A percentile compares a stretch with the other conserved stretches of the same genome.
These are phyloP conservation scores for Montipora foliosa DNA, from an alignment of 64 coral and sea anemone genomes.

Conservation along the genomic window DNA sequence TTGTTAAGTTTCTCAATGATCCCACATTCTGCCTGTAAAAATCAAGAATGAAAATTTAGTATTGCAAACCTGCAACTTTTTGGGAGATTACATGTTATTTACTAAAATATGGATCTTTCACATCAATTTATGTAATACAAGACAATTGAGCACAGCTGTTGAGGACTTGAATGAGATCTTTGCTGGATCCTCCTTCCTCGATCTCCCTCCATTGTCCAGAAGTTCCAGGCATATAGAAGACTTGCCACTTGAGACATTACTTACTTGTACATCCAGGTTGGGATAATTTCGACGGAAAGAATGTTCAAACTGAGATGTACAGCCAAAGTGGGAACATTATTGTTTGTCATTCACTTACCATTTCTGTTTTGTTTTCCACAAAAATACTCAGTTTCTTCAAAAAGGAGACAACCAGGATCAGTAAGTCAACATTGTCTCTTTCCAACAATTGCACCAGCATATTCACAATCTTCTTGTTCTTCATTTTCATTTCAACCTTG, in stretches of 20 bases:
- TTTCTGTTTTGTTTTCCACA: slow-evolving; percentile 98
- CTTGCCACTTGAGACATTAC: too few relatives aligned
- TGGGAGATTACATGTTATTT: too few relatives aligned
- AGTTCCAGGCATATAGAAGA: too few relatives aligned
- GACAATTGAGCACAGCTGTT: too few relatives aligned
- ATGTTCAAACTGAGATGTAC: too few relatives aligned
- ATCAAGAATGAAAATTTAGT: background rate
- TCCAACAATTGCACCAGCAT: slow-evolving; percentile 88
- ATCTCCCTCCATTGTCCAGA: too few relatives aligned
- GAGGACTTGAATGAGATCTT: too few relatives aligned
- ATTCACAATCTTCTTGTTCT: slow-evolving; percentile 87
- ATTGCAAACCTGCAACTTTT: background rate
- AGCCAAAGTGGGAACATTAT: background rate
- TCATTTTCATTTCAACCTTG: slow-evolving; percentile 97
- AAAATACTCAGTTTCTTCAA: slow-evolving; percentile 97
- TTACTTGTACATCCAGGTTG: too few relatives aligned
- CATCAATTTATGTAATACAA: too few relatives aligned
- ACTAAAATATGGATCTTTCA: too few relatives aligned
- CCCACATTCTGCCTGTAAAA: slow-evolving; percentile 35
- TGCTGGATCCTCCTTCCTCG: too few relatives aligned
- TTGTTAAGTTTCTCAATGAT: slow-evolving; percentile 62
- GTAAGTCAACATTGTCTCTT: slow-evolving; percentile 89
- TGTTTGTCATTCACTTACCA: slow-evolving; percentile 57
- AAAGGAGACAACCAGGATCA: slow-evolving; percentile 96
- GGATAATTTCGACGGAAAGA: too few relatives aligned